Base-by-base conservation (phyloP, 2,113 vertebrate species). In the Pithys albifrons region DNA sequence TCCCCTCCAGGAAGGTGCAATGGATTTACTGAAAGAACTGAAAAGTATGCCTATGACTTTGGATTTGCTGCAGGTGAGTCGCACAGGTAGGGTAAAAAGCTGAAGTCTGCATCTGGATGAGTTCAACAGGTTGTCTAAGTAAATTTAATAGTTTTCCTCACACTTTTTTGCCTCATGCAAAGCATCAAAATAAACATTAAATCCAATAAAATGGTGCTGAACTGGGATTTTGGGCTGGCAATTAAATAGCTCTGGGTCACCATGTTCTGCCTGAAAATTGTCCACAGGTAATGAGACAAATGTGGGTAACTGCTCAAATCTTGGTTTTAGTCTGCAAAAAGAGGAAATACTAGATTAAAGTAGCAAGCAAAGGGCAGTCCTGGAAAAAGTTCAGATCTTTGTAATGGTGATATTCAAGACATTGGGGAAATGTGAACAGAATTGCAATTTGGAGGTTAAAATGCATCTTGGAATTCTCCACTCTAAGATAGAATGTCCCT, bases 1-100 rank as follows among this genome's bases (percentile, higher is more conserved):
- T 93, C 58, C 29, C 69, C n/a, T 81, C 18, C 92, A 99, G 99
- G 99, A 99, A 19, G 99, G 99, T 48, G 99, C 99, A 72, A 96
- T 99, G 79, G 99, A 99, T 95, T 97, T 99, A 89, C 98, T 99
- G 88, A 99, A 97, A 86, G 99, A 99, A 91, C 97, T 99, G 85
- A 99, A 99, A 96, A 98, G 97, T 96, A 99, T 99, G 96, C 98
- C 98, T 7, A 98, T 99, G 98, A 99, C 99, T 54, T 96, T 99
- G 97, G 98, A 98, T 79, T 98, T 99, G 20, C 97, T 99, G 89
- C 99, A 99, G 99, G 99, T 99, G 95, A 96, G 96, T 76, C 49
- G 20, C 61, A 46, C 12, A 37, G 58, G 12, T 48, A 28, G 10
- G 18, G 28, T 57, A 28, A 79, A 54, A 66, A 94, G 19, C 74